Evolutionary conservation across 2,888 invertebrate species (phyloP).

Genomic region (Odontomyia ornata): DNA sequence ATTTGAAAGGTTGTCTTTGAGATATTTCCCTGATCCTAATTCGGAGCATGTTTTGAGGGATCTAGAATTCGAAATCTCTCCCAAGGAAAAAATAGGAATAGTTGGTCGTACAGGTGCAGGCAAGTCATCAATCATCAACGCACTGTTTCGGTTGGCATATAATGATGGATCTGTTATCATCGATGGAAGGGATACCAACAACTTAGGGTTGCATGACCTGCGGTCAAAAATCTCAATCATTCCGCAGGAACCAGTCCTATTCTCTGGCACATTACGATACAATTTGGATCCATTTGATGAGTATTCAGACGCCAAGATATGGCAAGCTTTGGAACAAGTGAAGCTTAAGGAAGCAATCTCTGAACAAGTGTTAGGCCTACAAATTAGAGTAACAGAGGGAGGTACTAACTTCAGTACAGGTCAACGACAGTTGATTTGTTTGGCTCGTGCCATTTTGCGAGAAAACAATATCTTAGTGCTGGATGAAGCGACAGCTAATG

Average conservation of each 20-base stretch:
- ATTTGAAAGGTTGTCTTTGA: slow-evolving; percentile 75
- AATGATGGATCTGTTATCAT: slow-evolving; percentile 82
- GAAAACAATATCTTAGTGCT: slow-evolving; percentile 86
- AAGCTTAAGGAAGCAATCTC: slow-evolving; percentile 76
- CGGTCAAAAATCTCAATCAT: slow-evolving; percentile 83
- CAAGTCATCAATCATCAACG: slow-evolving; percentile 74
- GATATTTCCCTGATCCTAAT: slow-evolving; percentile 71
- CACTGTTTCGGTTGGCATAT: slow-evolving; percentile 81
- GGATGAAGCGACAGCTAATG: slow-evolving; percentile 94
- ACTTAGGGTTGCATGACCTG: slow-evolving; percentile 78
- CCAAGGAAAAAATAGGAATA: slow-evolving; percentile 75
- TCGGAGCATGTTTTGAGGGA: slow-evolving; percentile 80
- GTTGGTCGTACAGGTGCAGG: slow-evolving; percentile 81
- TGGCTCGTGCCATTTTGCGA: slow-evolving; percentile 86
- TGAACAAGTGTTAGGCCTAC: slow-evolving; percentile 73
- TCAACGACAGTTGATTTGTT: slow-evolving; percentile 87
- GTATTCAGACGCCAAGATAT: slow-evolving; percentile 79
- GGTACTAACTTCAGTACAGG: slow-evolving; percentile 88
- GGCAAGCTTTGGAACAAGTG: slow-evolving; percentile 72
- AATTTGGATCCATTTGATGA: slow-evolving; percentile 91
- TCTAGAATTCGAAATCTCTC: slow-evolving; percentile 70
- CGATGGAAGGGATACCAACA: slow-evolving; percentile 77
- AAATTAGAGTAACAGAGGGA: slow-evolving; percentile 79
- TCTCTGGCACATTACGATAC: slow-evolving; percentile 86
- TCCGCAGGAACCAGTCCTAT: slow-evolving; percentile 84